Conservation (phyloP, 2,113 vertebrate genomes). For the Spea multiplicata region DNA sequence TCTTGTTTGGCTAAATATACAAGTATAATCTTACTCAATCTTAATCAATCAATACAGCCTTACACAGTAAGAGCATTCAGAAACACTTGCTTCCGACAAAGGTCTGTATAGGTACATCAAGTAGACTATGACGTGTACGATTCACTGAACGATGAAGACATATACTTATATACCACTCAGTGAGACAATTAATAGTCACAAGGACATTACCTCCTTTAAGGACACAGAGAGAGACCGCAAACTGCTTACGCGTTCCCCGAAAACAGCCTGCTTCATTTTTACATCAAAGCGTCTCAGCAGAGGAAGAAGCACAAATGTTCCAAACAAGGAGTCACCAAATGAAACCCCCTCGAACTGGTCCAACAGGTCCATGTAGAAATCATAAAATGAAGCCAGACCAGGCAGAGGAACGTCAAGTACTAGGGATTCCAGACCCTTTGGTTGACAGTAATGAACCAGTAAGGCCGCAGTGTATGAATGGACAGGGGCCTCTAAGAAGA, state of each 20-base stretch:
- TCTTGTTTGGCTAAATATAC: no score
- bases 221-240: slow-evolving; percentile 83
- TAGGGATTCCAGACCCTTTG: slow-evolving; percentile 69
- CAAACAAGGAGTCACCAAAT: slow-evolving; percentile 89
- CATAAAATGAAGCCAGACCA: slow-evolving; percentile 87
- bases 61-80: no score
- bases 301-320: slow-evolving; percentile 86
- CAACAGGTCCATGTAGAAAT: slow-evolving; percentile 84
- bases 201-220: slow-evolving; percentile 72
- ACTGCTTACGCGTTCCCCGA: slow-evolving; percentile 87
- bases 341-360: slow-evolving; percentile 93
- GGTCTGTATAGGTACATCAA: no score
- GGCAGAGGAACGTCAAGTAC: slow-evolving; percentile 80
- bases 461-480: slow-evolving; percentile 79
- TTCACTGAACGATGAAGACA: no score
- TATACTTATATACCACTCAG: not conserved
- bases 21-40: no score
- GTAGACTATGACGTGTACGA: no score
- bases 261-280: slow-evolving; percentile 78
- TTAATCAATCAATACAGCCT: no score
- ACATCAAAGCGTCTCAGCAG: slow-evolving; percentile 81
- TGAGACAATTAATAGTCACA: not conserved
- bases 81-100: no score
- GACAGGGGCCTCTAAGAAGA: slow-evolving; percentile 84
- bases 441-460: slow-evolving; percentile 74